A percentile compares a stretch with the other conserved stretches of the same genome.
phyloP scores from a whole-genome alignment of 2,113 vertebrate genomes.

The Meriones unguiculatus region DNA sequence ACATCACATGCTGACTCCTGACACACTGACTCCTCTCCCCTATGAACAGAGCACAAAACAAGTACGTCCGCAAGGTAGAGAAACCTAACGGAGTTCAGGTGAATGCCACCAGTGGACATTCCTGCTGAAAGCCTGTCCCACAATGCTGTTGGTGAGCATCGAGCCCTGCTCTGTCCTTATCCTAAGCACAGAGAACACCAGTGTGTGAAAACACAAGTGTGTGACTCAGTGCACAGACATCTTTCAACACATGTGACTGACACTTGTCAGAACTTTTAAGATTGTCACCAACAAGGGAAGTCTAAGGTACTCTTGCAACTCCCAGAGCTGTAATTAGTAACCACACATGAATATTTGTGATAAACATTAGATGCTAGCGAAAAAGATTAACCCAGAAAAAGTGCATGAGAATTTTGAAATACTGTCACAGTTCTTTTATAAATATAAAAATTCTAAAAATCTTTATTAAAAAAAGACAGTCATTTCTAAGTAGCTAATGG shows the following conservation, averaged over 20 bases:
- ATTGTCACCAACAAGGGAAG: not conserved
- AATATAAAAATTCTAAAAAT: not conserved
- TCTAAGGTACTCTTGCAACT: not conserved
- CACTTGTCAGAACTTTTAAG: not conserved
- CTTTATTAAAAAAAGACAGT: not conserved
- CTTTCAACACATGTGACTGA: not conserved
- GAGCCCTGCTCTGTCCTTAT: not conserved
- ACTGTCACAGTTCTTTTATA: not conserved
- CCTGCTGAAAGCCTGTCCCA: not conserved
- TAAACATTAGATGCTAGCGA: not conserved
- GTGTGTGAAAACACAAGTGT: no score
- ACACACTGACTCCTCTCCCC: not conserved
- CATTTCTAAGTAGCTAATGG: not conserved
- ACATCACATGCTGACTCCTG: not conserved
- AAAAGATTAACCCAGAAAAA: not conserved
- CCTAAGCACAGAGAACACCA: no score
- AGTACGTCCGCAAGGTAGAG: not conserved
- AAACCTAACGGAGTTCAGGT: not conserved
- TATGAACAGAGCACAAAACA: not conserved
- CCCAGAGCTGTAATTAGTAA: not conserved
- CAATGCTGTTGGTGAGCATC: not conserved
- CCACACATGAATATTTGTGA: not conserved
- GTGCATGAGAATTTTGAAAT: not conserved
- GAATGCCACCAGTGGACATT: not conserved
- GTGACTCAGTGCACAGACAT: not conserved